Conservation (phyloP, 1,140 invertebrate species). For the Trissolcus basalis region DNA sequence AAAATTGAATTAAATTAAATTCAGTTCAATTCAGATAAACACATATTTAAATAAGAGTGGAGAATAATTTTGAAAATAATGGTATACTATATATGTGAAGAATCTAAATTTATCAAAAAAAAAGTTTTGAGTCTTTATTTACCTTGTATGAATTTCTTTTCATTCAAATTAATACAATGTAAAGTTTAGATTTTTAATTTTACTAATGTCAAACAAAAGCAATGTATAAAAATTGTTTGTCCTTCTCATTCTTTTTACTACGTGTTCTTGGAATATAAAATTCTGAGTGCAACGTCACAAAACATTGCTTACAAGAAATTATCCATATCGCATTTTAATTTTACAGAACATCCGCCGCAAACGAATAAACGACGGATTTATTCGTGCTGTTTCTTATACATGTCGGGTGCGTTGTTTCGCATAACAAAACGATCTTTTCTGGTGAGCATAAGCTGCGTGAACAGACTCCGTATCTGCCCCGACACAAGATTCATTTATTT, state of each 20-base stretch:
- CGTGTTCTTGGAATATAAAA: not conserved
- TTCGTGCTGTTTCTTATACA: slow-evolving; percentile 25
- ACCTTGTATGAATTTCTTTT: no score
- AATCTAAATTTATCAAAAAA: no score
- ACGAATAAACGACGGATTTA: slow-evolving; percentile 36
- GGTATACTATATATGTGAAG: no score
- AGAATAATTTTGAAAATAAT: no score
- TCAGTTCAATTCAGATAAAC: no score
- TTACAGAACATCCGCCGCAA: slow-evolving; percentile 9
- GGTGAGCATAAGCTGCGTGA: not conserved
- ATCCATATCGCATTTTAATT: slow-evolving; percentile 14
- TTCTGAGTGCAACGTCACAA: not conserved
- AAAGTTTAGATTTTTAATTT: no score
- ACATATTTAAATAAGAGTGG: no score
- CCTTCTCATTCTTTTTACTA: not conserved
- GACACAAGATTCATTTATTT: slow-evolving; percentile 19
- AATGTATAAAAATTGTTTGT: no score
- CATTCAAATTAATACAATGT: no score
- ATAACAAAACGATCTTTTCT: slow-evolving; percentile 25
- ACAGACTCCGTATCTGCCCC: slow-evolving; percentile 8
- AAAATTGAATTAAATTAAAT: no score
- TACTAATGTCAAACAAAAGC: no score
- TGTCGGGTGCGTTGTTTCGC: slow-evolving; percentile 28
- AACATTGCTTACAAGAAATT: not conserved
- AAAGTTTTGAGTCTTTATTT: no score